Evolutionary conservation across 2,797 vertebrate genomes (phyloP), one percentile per base, ranked within the genome.

Genomic region (Schizopygopsis malacanthus): DNA sequence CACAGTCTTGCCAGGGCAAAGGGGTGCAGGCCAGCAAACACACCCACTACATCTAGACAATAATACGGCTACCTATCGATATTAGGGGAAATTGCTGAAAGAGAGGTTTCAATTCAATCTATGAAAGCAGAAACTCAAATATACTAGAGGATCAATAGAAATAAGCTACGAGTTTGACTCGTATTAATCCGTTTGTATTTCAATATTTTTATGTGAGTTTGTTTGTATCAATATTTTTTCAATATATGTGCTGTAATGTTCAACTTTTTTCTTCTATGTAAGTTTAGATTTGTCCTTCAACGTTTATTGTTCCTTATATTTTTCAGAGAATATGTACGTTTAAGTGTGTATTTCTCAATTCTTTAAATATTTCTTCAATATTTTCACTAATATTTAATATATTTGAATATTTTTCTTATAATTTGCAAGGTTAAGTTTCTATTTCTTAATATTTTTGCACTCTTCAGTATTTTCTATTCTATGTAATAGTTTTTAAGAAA

Each of bases 1-100:
- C 90, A 73, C 73, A 82, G 59, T 82, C 54, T 78, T 89, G 86
- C 65, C 56, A 81, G 92, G 91, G 75, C 67, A 71, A 83, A 83
- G 72, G 43, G 82, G 56, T 72, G 65, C 83, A 56, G 76, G 78
- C 69, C 77, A 39, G 43, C 28, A 71, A 79, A 79, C 83, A 61
- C 83, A 71, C 65, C 65, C 83, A 79, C 67, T 61, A 79, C 76
- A 79, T 79, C 76, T 63, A n/a, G 65, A 79, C 83, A 59, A 61
- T 56, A 85, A 71, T 63, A 41, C 16, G 18, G 25, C 81, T 73
- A 77, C 75, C 65, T 71, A 47, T 79, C 25, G 20, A 50, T 71
- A 71, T 45, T 37, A 71, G 75, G 13, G 5, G 50, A 69, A n/a
- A 71, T 59, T 47, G 25, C 41, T 61, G 52, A 20, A 72, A 70